Conservation (phyloP, 92 coral and sea anemone species). For the Porites divaricata region DNA sequence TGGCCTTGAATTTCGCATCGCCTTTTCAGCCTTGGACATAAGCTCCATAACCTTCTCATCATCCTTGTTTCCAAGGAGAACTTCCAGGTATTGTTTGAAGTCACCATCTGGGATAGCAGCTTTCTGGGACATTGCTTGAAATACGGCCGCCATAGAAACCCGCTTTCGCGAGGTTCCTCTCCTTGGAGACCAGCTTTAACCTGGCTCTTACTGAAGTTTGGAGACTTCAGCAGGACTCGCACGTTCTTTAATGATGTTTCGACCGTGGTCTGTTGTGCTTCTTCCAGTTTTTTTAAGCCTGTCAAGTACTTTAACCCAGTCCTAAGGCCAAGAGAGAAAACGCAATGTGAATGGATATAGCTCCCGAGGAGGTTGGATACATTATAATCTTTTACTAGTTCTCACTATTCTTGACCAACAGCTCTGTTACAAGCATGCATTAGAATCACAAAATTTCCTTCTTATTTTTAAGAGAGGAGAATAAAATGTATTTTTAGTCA, state of each 20-base stretch:
- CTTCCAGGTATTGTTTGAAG: neutral
- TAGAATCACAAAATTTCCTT: no score
- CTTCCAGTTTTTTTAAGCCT: slow-evolving; percentile 2
- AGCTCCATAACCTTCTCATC: slow-evolving; percentile 11
- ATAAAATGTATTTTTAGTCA: no score
- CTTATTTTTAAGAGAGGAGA: no score
- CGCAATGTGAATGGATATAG: neutral
- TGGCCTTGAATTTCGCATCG: neutral
- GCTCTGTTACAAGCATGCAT: no score
- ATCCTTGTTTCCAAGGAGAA: no score
- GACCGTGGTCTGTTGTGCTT: neutral
- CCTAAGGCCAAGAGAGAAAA: neutral
- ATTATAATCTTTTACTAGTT: neutral
- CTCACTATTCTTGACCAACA: neutral
- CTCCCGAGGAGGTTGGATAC: neutral
- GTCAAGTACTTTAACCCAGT: slow-evolving; percentile 4
- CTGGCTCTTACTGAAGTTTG: neutral
- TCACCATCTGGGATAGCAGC: neutral
- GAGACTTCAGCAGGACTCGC: neutral
- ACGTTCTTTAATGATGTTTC: neutral
- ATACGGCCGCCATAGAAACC: slow-evolving; percentile 12
- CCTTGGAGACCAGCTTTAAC: neutral
- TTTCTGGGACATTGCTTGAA: slow-evolving; percentile 5
- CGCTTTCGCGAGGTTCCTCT: neutral
- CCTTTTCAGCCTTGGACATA: slow-evolving; percentile 40